Evolutionary conservation across 2,113 vertebrate genomes (phyloP), one percentile per base, ranked within the genome.

Genomic region (Hoplias malabaricus): DNA sequence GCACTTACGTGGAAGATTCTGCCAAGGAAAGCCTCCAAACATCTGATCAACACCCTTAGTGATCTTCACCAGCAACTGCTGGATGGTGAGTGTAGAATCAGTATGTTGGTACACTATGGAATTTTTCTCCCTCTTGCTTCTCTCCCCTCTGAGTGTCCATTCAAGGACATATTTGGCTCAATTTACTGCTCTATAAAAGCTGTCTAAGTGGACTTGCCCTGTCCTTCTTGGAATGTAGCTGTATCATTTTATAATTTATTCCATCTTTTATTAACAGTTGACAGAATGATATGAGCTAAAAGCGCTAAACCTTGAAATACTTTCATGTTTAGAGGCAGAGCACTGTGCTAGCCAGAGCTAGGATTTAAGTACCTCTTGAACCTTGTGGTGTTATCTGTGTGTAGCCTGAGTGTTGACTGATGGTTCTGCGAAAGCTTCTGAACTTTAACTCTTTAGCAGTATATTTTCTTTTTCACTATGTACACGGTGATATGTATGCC

Each of bases 1-100:
- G 91, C 92, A 80, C 83, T 97, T 75, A 95, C 94, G 0, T 99
- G 96, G 98, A 99, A 99, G 89, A 95, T 95, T 73, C 88, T 99
- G 83, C 98, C 98, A 80, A 95, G 98, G 93, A 97, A 97, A 88
- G 95, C 97, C 78, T 98, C 95, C 89, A 99, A 99, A 90, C 94
- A 96, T 87, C 93, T 99, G 84, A 93, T 98, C 89, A 98, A 95
- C 84, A 93, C 93, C 25, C 90, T 99, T 86, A 96, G 89, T 90
- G 95, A 92, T 79, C 91, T 99, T 53, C 91, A 98, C 87, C 96
- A 96, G 83, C 96, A 98, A 76, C 90, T 99, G 79, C 91, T 92
- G 78, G 94, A 97, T 89, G 93, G 98, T 99, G 89, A 96, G 96
- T 95, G 43, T 72, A 14, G 27, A 57, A 77, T 80, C 53, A 70